phyloP scores from a whole-genome alignment of 2,113 vertebrate genomes.

The Falcunculus frontatus region DNA sequence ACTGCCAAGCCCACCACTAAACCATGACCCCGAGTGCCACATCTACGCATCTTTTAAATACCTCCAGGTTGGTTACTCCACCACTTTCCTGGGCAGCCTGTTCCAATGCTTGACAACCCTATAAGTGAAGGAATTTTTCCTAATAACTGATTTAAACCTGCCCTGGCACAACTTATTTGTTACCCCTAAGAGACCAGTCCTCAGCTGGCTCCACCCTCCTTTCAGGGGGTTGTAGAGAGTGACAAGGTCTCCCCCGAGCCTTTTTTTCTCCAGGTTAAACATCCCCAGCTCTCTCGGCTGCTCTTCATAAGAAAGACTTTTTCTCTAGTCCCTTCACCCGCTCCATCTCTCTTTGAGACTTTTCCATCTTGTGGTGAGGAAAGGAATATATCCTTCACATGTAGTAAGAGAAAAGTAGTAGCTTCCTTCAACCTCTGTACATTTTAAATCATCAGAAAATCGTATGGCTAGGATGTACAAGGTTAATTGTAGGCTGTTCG shows the following conservation, averaged over 20 bases:
- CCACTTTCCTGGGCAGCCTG: not conserved
- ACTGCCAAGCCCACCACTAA: not conserved
- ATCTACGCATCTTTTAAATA: no score
- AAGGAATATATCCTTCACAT: not conserved
- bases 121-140: not conserved
- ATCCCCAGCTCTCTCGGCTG: not conserved
- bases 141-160: not conserved
- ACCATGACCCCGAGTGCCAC: not conserved
- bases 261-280: not conserved
- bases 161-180: not conserved
- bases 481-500: not conserved
- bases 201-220: not conserved
- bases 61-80: not conserved
- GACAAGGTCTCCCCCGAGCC: not conserved
- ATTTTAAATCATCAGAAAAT: not conserved
- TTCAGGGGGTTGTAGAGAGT: not conserved
- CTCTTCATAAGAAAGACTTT: not conserved
- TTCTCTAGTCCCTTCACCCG: not conserved
- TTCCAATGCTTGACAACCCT: not conserved
- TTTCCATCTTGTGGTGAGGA: not conserved
- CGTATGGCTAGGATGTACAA: no score
- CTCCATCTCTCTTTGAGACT: accelerated
- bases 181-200: not conserved
- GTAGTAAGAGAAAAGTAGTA: not conserved
- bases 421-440: not conserved